Evolutionary conservation across 2,888 invertebrate genomes (phyloP).

Genomic region (Exephanes ischioxanthus): DNA sequence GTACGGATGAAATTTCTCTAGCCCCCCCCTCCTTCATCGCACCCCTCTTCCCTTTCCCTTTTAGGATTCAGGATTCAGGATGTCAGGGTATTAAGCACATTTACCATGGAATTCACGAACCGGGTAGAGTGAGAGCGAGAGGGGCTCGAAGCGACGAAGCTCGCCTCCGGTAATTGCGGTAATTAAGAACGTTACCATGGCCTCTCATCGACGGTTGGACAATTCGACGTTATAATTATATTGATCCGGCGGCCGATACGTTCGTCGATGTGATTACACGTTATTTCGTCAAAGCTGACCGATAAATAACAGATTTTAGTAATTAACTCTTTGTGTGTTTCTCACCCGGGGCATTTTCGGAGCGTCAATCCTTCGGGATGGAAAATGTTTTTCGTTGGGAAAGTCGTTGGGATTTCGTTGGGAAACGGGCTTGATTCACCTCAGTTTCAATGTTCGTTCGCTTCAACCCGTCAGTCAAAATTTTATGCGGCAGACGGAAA

Average conservation of each 20-base stretch:
- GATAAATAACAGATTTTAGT: neutral
- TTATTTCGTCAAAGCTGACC: neutral
- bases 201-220: slow-evolving; percentile 32
- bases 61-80: slow-evolving; percentile 46
- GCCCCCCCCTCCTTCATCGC: neutral
- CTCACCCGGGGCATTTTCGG: neutral
- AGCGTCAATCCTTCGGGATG: neutral
- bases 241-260: slow-evolving; percentile 2
- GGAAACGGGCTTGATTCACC: neutral
- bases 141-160: slow-evolving; percentile 17
- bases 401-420: too few species aligned
- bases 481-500: neutral
- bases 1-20: neutral
- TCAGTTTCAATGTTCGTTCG: neutral
- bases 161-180: slow-evolving; percentile 57
- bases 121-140: slow-evolving; percentile 5
- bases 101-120: slow-evolving; percentile 51
- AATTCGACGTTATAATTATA: slow-evolving; percentile 48
- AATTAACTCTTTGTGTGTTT: neutral
- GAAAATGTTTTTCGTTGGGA: neutral
- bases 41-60: slow-evolving; percentile 35
- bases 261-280: neutral
- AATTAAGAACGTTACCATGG: slow-evolving; percentile 50
- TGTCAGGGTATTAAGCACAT: slow-evolving; percentile 54
- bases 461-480: neutral